These are phyloP conservation scores for Willowsia nigromaculata DNA, from an alignment of 2,888 invertebrate species.

Conservation along the genomic window DNA sequence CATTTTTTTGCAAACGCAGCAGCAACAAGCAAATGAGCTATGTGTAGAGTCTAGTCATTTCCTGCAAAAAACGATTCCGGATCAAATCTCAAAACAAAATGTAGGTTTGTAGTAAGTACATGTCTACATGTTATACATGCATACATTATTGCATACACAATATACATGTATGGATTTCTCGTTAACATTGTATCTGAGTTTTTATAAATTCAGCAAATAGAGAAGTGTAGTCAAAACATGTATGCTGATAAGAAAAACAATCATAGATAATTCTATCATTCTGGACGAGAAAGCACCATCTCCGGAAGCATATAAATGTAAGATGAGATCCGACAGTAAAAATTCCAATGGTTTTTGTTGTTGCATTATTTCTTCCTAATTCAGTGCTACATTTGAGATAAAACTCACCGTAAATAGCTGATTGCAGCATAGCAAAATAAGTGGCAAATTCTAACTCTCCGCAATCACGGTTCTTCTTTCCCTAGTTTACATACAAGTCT, in stretches of 20 bases:
- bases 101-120: not conserved
- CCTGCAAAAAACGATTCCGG: slow-evolving; percentile 1
- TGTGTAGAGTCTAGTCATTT: slow-evolving; percentile 38
- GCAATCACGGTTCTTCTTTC: not conserved
- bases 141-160: not conserved
- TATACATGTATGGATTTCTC: not conserved
- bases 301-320: too few relatives aligned
- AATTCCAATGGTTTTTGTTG: not conserved
- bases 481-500: not conserved
- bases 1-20: slow-evolving; percentile 40
- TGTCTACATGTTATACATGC: not conserved
- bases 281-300: too few relatives aligned
- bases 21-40: slow-evolving; percentile 27
- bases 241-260: not conserved
- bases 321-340: not conserved
- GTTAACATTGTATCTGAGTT: too few relatives aligned
- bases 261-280: slow-evolving; percentile 12
- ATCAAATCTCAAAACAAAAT: not conserved
- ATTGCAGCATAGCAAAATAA: slow-evolving; percentile 17
- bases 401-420: not conserved
- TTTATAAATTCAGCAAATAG: not conserved
- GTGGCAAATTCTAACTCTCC: slow-evolving; percentile 2
- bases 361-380: not conserved
- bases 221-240: too few relatives aligned
- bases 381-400: not conserved